phyloP scores from a whole-genome alignment of 1,140 invertebrate species.

The Drosophila prosaltans region DNA sequence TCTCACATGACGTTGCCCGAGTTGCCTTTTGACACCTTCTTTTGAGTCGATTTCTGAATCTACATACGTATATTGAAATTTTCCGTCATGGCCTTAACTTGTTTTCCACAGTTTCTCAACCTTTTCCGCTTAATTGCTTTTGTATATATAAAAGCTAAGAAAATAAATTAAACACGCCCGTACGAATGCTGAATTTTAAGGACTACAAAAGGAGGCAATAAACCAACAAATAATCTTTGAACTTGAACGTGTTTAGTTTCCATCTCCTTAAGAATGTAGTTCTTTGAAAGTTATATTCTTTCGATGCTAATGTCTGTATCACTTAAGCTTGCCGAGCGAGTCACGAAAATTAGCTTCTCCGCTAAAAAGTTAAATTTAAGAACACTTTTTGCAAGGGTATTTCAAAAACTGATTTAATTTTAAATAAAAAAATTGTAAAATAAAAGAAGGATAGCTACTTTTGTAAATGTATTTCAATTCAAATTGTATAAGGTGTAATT shows the following conservation, averaged over 20 bases:
- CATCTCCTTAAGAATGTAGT: not conserved
- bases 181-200: too few species aligned
- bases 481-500: too few species aligned
- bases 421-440: too few species aligned
- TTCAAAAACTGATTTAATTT: too few species aligned
- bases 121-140: not conserved
- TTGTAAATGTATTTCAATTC: too few species aligned
- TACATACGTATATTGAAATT: not conserved
- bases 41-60: not conserved
- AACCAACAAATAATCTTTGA: conserved; percentile 3
- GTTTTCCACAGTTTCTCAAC: not conserved
- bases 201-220: not conserved
- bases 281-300: too few species aligned
- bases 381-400: too few species aligned
- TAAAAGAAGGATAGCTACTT: too few species aligned
- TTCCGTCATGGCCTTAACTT: not conserved
- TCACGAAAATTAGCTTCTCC: too few species aligned
- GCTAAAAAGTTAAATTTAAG: too few species aligned
- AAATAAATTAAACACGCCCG: not conserved
- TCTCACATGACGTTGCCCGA: not conserved
- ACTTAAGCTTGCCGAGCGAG: too few species aligned
- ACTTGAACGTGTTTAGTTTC: not conserved
- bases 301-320: too few species aligned
- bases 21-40: conserved; percentile 4
- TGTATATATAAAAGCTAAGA: not conserved